These are phyloP conservation scores for Peucedramus taeniatus DNA, from an alignment of 2,113 vertebrate genomes.

Conservation along the genomic window DNA sequence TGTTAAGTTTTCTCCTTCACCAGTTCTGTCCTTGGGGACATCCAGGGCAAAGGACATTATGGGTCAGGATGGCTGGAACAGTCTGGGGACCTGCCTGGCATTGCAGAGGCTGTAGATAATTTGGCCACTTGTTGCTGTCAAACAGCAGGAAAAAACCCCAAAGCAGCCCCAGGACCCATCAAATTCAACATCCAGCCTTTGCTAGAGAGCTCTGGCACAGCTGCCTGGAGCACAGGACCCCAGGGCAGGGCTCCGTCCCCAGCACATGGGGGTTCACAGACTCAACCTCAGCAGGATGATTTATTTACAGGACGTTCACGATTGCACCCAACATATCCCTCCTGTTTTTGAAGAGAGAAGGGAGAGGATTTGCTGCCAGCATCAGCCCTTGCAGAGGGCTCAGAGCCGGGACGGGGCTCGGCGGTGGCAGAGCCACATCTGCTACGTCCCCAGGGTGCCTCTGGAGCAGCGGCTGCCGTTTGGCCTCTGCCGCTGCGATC, in stretches of 20 bases:
- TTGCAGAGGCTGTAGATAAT: neutral
- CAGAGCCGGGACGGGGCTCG: neutral
- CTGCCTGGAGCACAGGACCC: neutral
- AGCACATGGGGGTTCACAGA: fast-evolving
- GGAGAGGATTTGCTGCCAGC: neutral
- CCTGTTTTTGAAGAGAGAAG: fast-evolving
- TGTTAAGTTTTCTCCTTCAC: neutral
- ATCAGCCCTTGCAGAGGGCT: fast-evolving
- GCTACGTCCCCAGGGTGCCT: neutral
- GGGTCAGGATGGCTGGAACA: neutral
- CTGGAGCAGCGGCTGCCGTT: neutral
- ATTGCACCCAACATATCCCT: fast-evolving
- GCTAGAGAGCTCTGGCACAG: neutral
- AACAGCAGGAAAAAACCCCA: neutral
- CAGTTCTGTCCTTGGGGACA: neutral
- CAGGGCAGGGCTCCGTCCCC: neutral
- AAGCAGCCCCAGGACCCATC: neutral
- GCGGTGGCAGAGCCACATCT: neutral
- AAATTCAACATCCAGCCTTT: neutral
- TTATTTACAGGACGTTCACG: neutral
- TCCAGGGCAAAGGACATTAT: fast-evolving
- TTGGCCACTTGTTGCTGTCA: fast-evolving
- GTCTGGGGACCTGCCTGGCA: neutral
- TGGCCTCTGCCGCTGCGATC: neutral
- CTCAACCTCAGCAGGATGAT: fast-evolving